These are phyloP conservation scores for Antigone vipio DNA, from an alignment of 2,113 vertebrate genomes.

Conservation along the genomic window DNA sequence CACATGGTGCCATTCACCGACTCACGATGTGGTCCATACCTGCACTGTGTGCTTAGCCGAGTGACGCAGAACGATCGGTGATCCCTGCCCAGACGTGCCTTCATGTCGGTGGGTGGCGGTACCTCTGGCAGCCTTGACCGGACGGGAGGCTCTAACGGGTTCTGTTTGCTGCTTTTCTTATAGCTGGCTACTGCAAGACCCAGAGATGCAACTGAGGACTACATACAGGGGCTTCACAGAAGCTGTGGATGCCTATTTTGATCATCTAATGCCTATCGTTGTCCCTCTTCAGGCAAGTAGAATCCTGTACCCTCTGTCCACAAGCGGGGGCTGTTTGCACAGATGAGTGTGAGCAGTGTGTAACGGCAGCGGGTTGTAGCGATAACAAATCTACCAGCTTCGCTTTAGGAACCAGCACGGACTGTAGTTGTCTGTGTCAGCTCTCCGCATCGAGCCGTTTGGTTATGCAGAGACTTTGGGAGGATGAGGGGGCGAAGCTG, in stretches of 20 bases:
- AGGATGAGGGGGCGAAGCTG: neutral
- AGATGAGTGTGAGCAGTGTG: neutral
- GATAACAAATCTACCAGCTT: neutral
- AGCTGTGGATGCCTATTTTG: conserved; percentile 84
- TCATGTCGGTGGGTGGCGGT: neutral
- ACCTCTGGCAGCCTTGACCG: neutral
- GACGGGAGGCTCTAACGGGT: neutral
- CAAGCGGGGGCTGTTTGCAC: neutral
- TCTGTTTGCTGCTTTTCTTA: neutral
- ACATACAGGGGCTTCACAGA: conserved; percentile 84
- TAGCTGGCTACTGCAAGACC: conserved; percentile 89
- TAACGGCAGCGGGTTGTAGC: neutral
- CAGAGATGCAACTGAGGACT: conserved; percentile 85
- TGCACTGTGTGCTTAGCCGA: rapidly evolving
- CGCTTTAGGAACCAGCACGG: neutral
- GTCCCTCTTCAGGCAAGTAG: conserved; percentile 85
- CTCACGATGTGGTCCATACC: rapidly evolving
- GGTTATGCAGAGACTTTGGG: neutral
- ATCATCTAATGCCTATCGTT: conserved; percentile 81
- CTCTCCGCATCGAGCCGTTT: neutral
- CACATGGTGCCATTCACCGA: rapidly evolving
- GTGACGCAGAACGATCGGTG: neutral
- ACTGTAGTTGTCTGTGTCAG: neutral
- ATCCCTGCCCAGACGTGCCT: neutral
- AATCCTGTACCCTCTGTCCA: neutral